These are phyloP conservation scores for Manis crassicaudata DNA, from an alignment of 2,797 vertebrate species.

Conservation along the genomic window DNA sequence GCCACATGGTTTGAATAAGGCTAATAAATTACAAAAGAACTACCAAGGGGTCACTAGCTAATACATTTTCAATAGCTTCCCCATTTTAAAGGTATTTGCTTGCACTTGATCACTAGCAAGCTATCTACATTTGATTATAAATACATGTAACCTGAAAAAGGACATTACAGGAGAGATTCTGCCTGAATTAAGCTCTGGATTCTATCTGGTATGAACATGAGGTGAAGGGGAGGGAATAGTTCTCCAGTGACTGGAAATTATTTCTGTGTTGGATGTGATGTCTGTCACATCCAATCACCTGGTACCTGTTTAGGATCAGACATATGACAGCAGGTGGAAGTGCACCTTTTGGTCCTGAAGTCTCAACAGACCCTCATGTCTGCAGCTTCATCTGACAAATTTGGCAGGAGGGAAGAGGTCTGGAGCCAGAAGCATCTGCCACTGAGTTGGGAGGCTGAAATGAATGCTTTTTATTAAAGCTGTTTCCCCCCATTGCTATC, in stretches of 20 bases:
- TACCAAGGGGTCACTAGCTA: neutral
- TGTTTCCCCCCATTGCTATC: neutral
- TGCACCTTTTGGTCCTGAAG: constrained; percentile 66
- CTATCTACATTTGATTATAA: constrained; percentile 24
- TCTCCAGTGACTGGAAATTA: constrained; percentile 52
- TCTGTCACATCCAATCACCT: constrained; percentile 63
- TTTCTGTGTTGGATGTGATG: constrained; percentile 33
- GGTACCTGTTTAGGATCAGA: constrained; percentile 63
- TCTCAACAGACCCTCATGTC: constrained; percentile 47
- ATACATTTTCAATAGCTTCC: constrained; percentile 16
- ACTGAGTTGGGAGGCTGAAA: constrained; percentile 44
- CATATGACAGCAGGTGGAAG: constrained; percentile 65
- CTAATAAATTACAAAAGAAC: constrained; percentile 53
- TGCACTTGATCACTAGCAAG: neutral
- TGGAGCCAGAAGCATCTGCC: constrained; percentile 70
- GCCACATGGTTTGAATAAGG: neutral
- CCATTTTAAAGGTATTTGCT: neutral
- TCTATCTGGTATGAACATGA: neutral
- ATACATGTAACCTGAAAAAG: neutral
- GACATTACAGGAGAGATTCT: neutral
- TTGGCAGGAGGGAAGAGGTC: constrained; percentile 63
- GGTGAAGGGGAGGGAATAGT: neutral
- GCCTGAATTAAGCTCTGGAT: neutral
- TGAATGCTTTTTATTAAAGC: constrained; percentile 37
- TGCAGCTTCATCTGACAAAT: constrained; percentile 66